Base-by-base conservation (phyloP, 2,113 vertebrate species). In the Carassius gibelio region DNA sequence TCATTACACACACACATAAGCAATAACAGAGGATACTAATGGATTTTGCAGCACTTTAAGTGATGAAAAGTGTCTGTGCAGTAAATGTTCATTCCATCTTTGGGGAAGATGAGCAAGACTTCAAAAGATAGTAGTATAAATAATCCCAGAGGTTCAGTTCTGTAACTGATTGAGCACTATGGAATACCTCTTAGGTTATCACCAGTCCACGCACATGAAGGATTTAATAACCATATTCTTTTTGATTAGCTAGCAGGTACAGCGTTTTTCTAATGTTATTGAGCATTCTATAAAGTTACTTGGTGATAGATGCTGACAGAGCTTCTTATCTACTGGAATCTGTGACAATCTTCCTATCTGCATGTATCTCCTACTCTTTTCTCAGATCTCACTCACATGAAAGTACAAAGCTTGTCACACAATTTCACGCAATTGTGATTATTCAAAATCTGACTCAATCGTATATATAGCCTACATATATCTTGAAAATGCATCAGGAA, bases 21-120 rank as follows among this genome's bases (percentile, higher is more conserved):
- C 13, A 81, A 68, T 45, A 79, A 80, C 21, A 52, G 8, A 69
- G 62, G 42, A 81, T 48, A 52, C 61, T 81, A 81, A 81, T 81
- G 62, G 79, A 81, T 68, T 81, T 48, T 34, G 62, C 79, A 52
- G 79, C 79, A 81, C 79, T 68, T 81, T 81, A 81, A 81, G 45
- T 68, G 45, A 81, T 69, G 79, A 81, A 81, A 81, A 52, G 79
- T 69, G 79, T 36, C 62, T 34, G 23, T 68, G 62, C 42, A 52
- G 6, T 50, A 45, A 81, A 81, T n/a, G 62, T 36, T 66, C 26
- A 68, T 52, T 81, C 38, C 79, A 81, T 45, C 61, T 34, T 6
- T 45, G 45, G 23, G 68, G 62, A 81, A 68, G 79, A 81, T 68
- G 62, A 81, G 61, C 79, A 68, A 21, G 45, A 68, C 61, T 68